Evolutionary conservation across 2,888 invertebrate genomes (phyloP).

Genomic region (Drosophila engyochracea): DNA sequence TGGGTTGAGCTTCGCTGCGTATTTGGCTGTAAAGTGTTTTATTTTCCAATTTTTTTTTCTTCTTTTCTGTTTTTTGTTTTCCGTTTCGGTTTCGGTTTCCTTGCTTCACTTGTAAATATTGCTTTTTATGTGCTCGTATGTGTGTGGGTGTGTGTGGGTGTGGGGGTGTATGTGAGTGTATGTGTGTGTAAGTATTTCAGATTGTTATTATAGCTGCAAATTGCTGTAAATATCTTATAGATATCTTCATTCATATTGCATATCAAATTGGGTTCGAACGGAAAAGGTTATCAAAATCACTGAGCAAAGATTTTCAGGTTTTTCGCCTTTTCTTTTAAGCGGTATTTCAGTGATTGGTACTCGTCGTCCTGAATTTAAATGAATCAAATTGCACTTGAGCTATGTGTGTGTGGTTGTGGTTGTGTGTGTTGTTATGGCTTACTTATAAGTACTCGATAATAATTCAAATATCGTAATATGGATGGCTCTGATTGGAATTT

Average conservation of each 20-base stretch:
- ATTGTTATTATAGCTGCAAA: conserved; percentile 59
- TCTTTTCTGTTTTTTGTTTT: conserved; percentile 15
- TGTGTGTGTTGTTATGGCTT: not conserved
- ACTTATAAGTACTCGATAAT: not conserved
- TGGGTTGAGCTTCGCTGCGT: conserved; percentile 48
- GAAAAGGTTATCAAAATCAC: conserved; percentile 30
- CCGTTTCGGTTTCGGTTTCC: conserved; percentile 5
- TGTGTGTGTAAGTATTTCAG: conserved; percentile 7
- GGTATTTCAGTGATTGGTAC: conserved; percentile 18
- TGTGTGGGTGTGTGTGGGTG: not conserved
- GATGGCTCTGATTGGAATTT: not conserved
- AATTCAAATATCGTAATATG: not conserved
- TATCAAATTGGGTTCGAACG: conserved; percentile 32
- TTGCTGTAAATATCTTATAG: conserved; percentile 54
- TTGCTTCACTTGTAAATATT: conserved; percentile 24
- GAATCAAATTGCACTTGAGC: conserved; percentile 24
- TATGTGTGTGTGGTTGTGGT: not conserved
- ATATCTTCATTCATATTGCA: conserved; percentile 54
- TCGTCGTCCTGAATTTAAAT: conserved; percentile 28
- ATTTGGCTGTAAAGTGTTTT: conserved; percentile 56
- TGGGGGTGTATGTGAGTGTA: not conserved
- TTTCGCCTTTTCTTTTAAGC: not conserved
- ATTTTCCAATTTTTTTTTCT: conserved; percentile 54
- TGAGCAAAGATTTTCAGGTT: conserved; percentile 6
- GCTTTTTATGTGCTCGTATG: not conserved